A percentile compares a stretch with the other conserved stretches of the same genome.
Evolutionary conservation across 2,113 vertebrate species (phyloP).

Genomic region (Accipiter virgatus): DNA sequence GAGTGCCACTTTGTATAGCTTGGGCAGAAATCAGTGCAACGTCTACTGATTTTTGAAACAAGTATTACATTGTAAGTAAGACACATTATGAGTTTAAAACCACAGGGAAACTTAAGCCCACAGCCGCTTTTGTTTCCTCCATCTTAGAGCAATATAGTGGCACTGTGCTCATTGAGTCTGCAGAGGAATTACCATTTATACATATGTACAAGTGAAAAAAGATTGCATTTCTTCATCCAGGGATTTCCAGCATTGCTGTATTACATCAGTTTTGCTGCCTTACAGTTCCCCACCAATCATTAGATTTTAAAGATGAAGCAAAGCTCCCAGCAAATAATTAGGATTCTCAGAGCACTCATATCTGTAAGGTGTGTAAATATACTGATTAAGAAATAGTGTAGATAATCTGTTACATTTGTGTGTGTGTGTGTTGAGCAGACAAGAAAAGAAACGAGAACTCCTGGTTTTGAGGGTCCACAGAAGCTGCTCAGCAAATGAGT

Average conservation of each 20-base stretch:
- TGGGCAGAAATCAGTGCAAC: background rate
- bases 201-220: background rate
- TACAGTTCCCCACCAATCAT: background rate
- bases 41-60: background rate
- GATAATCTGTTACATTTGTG: no score
- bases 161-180: accelerated
- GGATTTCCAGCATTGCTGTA: background rate
- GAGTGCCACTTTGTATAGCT: accelerated
- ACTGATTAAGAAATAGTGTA: background rate
- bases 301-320: background rate
- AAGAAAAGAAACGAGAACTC: background rate
- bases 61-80: background rate
- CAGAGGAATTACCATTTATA: background rate
- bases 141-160: no score
- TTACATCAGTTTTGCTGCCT: background rate
- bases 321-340: background rate
- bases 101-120: background rate
- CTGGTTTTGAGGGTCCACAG: background rate
- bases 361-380: background rate
- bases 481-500: background rate
- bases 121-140: background rate
- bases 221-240: background rate
- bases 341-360: background rate
- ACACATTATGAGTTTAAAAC: background rate
- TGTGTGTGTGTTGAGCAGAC: no score